These are phyloP conservation scores for Halcyon senegalensis DNA, from an alignment of 2,113 vertebrate genomes.

Conservation along the genomic window DNA sequence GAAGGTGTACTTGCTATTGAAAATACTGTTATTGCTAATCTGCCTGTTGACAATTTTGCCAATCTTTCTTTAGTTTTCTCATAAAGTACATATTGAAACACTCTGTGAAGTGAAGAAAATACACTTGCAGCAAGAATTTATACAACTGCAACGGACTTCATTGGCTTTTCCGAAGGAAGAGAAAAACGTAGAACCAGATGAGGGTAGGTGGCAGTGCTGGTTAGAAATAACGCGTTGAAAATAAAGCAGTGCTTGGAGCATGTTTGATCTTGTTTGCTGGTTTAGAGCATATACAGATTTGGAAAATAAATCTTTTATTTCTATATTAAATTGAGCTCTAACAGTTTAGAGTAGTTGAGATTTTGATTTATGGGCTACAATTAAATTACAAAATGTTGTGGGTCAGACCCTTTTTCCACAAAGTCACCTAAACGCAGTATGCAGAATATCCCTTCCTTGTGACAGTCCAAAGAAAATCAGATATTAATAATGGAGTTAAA, in stretches of 20 bases:
- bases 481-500: not conserved
- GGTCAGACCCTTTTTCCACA: not conserved
- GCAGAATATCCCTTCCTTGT: not conserved
- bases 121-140: constrained; percentile 81
- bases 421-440: not conserved
- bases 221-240: not conserved
- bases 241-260: not conserved
- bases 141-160: constrained; percentile 59
- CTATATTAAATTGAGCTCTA: not conserved
- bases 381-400: not conserved
- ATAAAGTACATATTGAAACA: constrained; percentile 86
- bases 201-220: constrained; percentile 57
- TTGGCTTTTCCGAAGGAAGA: constrained; percentile 47
- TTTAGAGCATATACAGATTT: not conserved
- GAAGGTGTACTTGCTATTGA: not conserved
- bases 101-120: constrained; percentile 88
- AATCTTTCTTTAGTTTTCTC: constrained; percentile 78
- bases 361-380: not conserved
- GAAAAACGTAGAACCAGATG: constrained; percentile 30
- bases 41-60: not conserved
- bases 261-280: not conserved
- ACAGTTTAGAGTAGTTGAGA: not conserved
- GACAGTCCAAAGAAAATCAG: not conserved
- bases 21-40: not conserved
- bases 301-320: not conserved